A percentile compares a stretch with the other conserved stretches of the same genome.
These are phyloP conservation scores for Dorcus hopei DNA, from an alignment of 2,888 invertebrate species.

Conservation along the genomic window DNA sequence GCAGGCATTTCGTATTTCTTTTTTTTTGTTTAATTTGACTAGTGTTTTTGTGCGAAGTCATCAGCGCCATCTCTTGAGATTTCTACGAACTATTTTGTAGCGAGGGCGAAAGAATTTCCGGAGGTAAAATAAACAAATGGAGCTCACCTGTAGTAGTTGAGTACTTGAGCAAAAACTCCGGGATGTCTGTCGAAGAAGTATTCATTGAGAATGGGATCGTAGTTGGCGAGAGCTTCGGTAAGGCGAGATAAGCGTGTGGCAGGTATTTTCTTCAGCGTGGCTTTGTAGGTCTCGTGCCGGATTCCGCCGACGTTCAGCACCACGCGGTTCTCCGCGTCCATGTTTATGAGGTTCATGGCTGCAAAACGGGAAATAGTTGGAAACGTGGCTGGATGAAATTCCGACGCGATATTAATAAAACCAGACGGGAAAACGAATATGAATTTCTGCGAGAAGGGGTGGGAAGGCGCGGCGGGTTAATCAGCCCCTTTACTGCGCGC, in stretches of 20 bases:
- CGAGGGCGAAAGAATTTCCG: too few relatives aligned
- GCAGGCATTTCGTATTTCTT: too few relatives aligned
- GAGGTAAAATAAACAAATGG: background rate
- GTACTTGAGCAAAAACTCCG: slow-evolving; percentile 93
- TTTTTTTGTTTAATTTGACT: too few relatives aligned
- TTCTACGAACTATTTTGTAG: too few relatives aligned
- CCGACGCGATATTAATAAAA: background rate
- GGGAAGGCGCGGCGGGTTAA: background rate
- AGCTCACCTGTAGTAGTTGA: slow-evolving; percentile 88
- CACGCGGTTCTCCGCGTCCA: slow-evolving; percentile 98
- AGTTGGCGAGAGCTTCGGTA: slow-evolving; percentile 96
- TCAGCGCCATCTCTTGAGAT: too few relatives aligned
- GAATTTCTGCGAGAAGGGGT: too few relatives aligned
- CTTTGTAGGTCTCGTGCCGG: slow-evolving; percentile 94
- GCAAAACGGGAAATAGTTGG: too few relatives aligned
- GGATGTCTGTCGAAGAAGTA: slow-evolving; percentile 99
- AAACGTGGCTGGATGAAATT: too few relatives aligned
- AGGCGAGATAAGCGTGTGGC: slow-evolving; percentile 91
- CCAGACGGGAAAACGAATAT: background rate
- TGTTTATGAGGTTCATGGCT: slow-evolving; percentile 84
- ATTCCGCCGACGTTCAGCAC: slow-evolving; percentile 98
- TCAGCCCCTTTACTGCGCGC: background rate
- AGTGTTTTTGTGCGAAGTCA: too few relatives aligned
- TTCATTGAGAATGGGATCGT: slow-evolving; percentile 98
- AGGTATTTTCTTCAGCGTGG: slow-evolving; percentile 95